A percentile compares a stretch with the other conserved stretches of the same genome.
Evolutionary conservation across 1,140 invertebrate species (phyloP).

Genomic region (Heliconius melpomene): DNA sequence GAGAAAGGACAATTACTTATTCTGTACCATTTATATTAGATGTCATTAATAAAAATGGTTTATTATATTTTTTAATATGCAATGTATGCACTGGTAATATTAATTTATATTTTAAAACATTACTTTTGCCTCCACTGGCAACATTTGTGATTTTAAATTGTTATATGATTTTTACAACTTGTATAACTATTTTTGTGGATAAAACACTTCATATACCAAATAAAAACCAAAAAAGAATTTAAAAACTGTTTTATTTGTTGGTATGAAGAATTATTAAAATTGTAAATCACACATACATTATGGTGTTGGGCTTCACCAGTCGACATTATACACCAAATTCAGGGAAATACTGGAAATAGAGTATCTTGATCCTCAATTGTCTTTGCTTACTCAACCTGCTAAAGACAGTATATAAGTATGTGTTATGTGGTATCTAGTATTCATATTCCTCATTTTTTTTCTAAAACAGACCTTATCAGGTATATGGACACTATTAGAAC

Average conservation of each 20-base stretch:
- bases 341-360: too few relatives aligned
- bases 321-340: too few relatives aligned
- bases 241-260: background rate
- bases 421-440: too few relatives aligned
- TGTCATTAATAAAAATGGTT: constrained; percentile 88
- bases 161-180: constrained; percentile 82
- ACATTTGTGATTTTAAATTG: constrained; percentile 82
- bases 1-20: constrained; percentile 53
- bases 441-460: background rate
- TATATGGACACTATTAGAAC: too few relatives aligned
- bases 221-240: constrained; percentile 1
- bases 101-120: constrained; percentile 86
- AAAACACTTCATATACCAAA: constrained; percentile 13
- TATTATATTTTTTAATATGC: constrained; percentile 88
- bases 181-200: constrained; percentile 59
- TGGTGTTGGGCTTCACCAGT: too few relatives aligned
- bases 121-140: constrained; percentile 70
- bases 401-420: too few relatives aligned
- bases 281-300: too few relatives aligned
- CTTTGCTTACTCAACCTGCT: too few relatives aligned
- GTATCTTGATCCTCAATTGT: too few relatives aligned
- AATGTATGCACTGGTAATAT: constrained; percentile 91
- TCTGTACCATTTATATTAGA: constrained; percentile 82
- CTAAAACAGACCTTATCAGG: background rate
- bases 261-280: too few relatives aligned